phyloP scores from a whole-genome alignment of 2,113 vertebrate species.

The Phasianus colchicus region DNA sequence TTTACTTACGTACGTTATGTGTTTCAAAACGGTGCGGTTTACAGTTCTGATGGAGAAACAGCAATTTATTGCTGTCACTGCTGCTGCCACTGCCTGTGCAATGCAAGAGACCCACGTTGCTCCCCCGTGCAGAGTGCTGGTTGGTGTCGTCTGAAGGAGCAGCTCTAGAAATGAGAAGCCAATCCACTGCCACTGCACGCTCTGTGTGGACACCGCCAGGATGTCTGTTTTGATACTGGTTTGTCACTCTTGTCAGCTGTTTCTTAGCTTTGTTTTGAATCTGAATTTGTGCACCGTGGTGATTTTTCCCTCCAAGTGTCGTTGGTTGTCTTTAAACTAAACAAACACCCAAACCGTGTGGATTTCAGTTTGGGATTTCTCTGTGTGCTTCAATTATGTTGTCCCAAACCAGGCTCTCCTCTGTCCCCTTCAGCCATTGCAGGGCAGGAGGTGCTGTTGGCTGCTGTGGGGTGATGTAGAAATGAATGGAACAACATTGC shows the following conservation, averaged over 20 bases:
- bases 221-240: fast-evolving
- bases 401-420: not conserved
- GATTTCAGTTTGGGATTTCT: not conserved
- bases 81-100: constrained; percentile 44
- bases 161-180: not conserved
- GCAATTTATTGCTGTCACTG: not conserved
- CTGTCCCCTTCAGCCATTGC: not conserved
- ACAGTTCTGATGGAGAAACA: constrained; percentile 42
- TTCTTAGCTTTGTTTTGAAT: not conserved
- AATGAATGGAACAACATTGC: not conserved
- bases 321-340: not conserved
- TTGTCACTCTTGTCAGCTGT: not conserved
- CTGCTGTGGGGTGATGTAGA: not conserved
- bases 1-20: constrained; percentile 49
- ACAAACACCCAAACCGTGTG: not conserved
- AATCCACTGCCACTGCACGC: not conserved
- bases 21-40: constrained; percentile 47
- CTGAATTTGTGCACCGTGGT: not conserved
- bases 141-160: fast-evolving
- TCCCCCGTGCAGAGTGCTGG: not conserved
- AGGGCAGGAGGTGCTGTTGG: not conserved
- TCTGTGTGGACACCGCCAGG: not conserved
- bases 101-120: not conserved
- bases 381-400: not conserved
- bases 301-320: not conserved